Conservation (phyloP, 2,113 vertebrate genomes). For the Mobula birostris region DNA sequence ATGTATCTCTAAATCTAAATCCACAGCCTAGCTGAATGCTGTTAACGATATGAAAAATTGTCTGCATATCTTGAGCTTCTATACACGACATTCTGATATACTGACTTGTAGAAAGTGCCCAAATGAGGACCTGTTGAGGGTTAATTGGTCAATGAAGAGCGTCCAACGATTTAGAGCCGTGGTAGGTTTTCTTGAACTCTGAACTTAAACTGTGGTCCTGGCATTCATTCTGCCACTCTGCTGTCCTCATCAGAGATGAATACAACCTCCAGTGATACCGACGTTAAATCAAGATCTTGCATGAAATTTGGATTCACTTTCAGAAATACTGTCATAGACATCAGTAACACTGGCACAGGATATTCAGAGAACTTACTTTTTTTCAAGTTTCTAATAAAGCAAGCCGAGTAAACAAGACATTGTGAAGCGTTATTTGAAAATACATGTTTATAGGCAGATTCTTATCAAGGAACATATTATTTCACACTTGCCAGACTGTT, state of each 20-base stretch:
- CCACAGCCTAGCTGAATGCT: not conserved
- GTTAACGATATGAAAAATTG: not conserved
- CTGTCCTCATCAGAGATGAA: not conserved
- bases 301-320: not conserved
- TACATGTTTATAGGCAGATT: not conserved
- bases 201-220: not conserved
- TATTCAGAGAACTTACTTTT: not conserved
- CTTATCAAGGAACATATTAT: not conserved
- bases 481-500: conserved; percentile 4
- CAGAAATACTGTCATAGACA: not conserved
- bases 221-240: not conserved
- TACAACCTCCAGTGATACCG: not conserved
- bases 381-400: not conserved
- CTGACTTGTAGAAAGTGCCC: not conserved
- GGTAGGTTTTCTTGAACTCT: not conserved
- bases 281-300: not conserved
- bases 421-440: conserved; percentile 4
- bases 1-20: no score
- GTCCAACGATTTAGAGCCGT: not conserved
- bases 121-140: not conserved
- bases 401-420: not conserved
- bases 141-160: not conserved
- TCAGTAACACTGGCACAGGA: not conserved
- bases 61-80: not conserved
- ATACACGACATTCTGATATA: not conserved